These are phyloP conservation scores for Drosophila pseudoananassae DNA, from an alignment of 1,140 invertebrate genomes.

Conservation along the genomic window DNA sequence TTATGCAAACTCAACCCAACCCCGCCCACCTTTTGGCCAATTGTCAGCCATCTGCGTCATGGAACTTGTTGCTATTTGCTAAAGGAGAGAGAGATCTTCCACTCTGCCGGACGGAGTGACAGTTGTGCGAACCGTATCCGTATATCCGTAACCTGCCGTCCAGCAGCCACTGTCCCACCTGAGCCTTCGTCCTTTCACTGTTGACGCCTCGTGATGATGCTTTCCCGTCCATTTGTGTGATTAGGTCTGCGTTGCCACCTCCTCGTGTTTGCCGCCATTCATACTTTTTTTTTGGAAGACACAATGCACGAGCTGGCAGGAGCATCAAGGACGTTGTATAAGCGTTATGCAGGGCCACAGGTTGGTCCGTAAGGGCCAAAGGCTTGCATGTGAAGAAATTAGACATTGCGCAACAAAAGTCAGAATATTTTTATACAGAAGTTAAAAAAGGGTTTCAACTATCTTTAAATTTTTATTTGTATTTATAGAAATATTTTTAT, in stretches of 20 bases:
- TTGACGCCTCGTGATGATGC: slow-evolving; percentile 34
- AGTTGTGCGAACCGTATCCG: slow-evolving; percentile 48
- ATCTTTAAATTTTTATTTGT: not conserved
- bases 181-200: slow-evolving; percentile 44
- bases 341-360: slow-evolving; percentile 32
- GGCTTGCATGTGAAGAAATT: not conserved
- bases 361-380: slow-evolving; percentile 14
- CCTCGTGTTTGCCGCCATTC: not conserved
- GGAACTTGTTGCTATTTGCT: slow-evolving; percentile 49
- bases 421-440: not conserved
- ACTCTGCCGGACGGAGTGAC: slow-evolving; percentile 5
- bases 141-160: slow-evolving; percentile 23
- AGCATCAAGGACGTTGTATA: slow-evolving; percentile 64
- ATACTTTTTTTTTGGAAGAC: slow-evolving; percentile 43
- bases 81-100: slow-evolving; percentile 14
- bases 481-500: not conserved
- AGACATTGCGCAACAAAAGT: not conserved
- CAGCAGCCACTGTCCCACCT: slow-evolving; percentile 42
- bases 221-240: slow-evolving; percentile 75
- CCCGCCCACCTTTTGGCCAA: slow-evolving; percentile 3
- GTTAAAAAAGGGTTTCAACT: no score
- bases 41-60: slow-evolving; percentile 46
- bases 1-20: slow-evolving; percentile 46
- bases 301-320: slow-evolving; percentile 51
- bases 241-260: slow-evolving; percentile 53